These are phyloP conservation scores for Simalia tracyae DNA, from an alignment of 2,797 vertebrate genomes.

Conservation along the genomic window DNA sequence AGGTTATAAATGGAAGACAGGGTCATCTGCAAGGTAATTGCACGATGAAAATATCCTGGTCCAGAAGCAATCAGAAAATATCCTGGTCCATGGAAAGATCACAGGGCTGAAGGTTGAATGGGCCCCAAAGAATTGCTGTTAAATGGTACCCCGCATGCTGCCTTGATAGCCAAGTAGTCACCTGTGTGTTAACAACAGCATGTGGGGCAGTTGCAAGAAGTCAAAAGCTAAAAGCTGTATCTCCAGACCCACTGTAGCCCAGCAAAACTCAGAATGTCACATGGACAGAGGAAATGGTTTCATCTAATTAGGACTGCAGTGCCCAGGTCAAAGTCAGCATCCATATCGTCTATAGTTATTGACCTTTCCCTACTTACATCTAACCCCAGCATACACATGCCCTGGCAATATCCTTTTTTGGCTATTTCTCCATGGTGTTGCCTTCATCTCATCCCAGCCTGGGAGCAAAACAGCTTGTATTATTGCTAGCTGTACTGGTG, in stretches of 20 bases:
- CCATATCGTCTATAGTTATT: background rate
- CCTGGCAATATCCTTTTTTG: background rate
- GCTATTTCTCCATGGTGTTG: background rate
- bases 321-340: background rate
- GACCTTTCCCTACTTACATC: background rate
- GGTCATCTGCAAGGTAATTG: background rate
- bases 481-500: background rate
- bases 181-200: background rate
- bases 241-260: background rate
- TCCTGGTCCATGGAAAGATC: background rate
- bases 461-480: background rate
- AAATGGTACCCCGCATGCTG: background rate
- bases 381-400: background rate
- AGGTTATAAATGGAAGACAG: background rate
- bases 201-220: background rate
- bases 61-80: background rate
- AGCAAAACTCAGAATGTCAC: background rate
- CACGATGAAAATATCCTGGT: background rate
- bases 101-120: background rate
- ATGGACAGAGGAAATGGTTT: background rate
- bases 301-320: background rate
- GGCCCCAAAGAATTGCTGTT: background rate
- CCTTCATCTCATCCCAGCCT: background rate
- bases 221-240: background rate
- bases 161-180: background rate